A percentile compares a stretch with the other conserved stretches of the same genome.
phyloP scores from a whole-genome alignment of 23 tunicate genomes.

The Trididemnum nubilum region DNA sequence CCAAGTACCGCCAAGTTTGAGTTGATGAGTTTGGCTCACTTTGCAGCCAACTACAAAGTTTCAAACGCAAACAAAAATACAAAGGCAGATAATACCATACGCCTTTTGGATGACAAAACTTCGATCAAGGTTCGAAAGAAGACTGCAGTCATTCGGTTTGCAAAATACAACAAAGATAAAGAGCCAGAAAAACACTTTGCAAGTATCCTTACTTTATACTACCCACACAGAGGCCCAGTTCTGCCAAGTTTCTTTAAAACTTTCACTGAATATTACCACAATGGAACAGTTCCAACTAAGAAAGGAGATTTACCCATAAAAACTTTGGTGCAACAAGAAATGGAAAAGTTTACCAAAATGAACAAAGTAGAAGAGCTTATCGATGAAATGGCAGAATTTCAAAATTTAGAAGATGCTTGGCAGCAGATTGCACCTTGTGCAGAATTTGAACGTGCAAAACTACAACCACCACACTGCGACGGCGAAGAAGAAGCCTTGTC shows the following conservation, averaged over 20 bases:
- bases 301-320: neutral
- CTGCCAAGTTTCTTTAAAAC: neutral
- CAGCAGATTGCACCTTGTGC: neutral
- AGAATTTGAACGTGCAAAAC: neutral
- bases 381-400: neutral
- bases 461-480: neutral
- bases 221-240: neutral
- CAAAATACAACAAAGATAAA: neutral
- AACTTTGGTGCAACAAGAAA: neutral
- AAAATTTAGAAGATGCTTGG: neutral
- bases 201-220: neutral
- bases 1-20: neutral
- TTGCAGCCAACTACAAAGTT: neutral
- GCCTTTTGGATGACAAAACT: neutral
- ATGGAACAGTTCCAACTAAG: neutral
- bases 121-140: neutral
- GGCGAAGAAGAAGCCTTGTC: neutral
- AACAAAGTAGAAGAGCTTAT: neutral
- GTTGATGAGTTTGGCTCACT: neutral
- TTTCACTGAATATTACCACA: neutral
- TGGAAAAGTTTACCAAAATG: neutral
- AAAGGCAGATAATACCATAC: no score
- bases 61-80: neutral
- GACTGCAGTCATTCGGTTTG: neutral
- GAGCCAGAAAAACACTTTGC: neutral